A percentile compares a stretch with the other conserved stretches of the same genome.
These are phyloP conservation scores for Discoglossus pictus DNA, from an alignment of 2,797 vertebrate genomes.

Conservation along the genomic window DNA sequence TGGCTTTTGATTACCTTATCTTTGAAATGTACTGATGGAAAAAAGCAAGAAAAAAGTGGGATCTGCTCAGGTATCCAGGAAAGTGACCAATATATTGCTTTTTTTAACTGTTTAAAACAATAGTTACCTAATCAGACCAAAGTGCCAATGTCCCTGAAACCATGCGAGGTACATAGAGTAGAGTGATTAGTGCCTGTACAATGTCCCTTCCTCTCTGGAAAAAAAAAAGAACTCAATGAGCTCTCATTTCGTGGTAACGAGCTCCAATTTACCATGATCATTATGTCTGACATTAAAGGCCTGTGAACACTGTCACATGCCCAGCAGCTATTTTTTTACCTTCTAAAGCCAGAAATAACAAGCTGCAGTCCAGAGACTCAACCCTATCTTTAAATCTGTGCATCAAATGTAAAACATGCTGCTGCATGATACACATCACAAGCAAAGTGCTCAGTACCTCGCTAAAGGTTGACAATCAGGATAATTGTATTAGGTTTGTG, in stretches of 20 bases:
- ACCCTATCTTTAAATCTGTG: constrained; percentile 52
- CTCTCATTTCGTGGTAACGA: constrained; percentile 75
- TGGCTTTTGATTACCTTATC: no score
- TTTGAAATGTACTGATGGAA: no score
- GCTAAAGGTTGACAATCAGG: constrained; percentile 16
- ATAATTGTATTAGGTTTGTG: constrained; percentile 20
- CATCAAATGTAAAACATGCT: constrained; percentile 57
- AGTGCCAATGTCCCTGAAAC: constrained; percentile 5
- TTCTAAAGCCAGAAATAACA: constrained; percentile 75
- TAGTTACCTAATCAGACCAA: constrained; percentile 37
- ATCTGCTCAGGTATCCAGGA: no score
- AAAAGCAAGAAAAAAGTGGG: no score
- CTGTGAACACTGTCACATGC: constrained; percentile 74
- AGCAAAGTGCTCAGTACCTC: constrained; percentile 6
- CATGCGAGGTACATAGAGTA: constrained; percentile 18
- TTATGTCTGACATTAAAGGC: constrained; percentile 80
- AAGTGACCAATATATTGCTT: no score
- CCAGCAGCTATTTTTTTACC: constrained; percentile 73
- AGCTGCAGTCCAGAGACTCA: constrained; percentile 67
- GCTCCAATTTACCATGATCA: constrained; percentile 76
- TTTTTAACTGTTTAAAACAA: constrained; percentile 27
- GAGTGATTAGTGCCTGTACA: constrained; percentile 41
- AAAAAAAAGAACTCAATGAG: constrained; percentile 69
- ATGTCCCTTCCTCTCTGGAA: constrained; percentile 28
- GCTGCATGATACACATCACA: constrained; percentile 28